These are phyloP conservation scores for Achlya flavicornis DNA, from an alignment of 2,888 invertebrate species.

Conservation along the genomic window DNA sequence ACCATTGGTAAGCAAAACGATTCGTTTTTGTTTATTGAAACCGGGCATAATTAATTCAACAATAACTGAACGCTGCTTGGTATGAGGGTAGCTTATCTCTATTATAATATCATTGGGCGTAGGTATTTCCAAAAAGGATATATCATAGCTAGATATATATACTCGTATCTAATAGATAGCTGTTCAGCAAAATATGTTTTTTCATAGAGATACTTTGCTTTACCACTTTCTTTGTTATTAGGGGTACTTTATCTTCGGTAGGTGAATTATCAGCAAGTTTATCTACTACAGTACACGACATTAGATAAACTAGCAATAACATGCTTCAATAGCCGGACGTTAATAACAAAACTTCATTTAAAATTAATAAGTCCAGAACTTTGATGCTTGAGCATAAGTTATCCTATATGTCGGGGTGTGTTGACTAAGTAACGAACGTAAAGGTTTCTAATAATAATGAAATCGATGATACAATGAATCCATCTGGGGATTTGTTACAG, in stretches of 20 bases:
- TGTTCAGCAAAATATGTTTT: not conserved
- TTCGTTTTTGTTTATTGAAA: too few relatives aligned
- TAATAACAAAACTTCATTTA: constrained; percentile 19
- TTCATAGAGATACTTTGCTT: not conserved
- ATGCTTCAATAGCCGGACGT: constrained; percentile 29
- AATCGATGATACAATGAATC: constrained; percentile 3
- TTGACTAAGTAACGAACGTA: not conserved
- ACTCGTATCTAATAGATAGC: too few relatives aligned
- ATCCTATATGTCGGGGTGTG: not conserved
- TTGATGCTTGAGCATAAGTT: not conserved
- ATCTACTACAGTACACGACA: constrained; percentile 13
- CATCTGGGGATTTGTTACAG: constrained; percentile 15
- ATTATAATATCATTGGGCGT: too few relatives aligned
- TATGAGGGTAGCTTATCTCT: too few relatives aligned
- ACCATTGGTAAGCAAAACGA: too few relatives aligned
- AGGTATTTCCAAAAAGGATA: constrained; percentile 3
- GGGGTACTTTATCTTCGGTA: constrained; percentile 11
- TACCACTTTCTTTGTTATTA: constrained; percentile 10
- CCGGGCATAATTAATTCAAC: too few relatives aligned
- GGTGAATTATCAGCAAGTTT: constrained; percentile 18
- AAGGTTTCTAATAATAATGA: not conserved
- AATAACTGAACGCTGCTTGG: too few relatives aligned
- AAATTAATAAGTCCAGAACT: not conserved
- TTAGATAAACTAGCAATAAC: constrained; percentile 24
- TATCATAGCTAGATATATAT: too few relatives aligned